phyloP scores from a whole-genome alignment of 64 coral and sea anemone species.

The Exaiptasia diaphana region DNA sequence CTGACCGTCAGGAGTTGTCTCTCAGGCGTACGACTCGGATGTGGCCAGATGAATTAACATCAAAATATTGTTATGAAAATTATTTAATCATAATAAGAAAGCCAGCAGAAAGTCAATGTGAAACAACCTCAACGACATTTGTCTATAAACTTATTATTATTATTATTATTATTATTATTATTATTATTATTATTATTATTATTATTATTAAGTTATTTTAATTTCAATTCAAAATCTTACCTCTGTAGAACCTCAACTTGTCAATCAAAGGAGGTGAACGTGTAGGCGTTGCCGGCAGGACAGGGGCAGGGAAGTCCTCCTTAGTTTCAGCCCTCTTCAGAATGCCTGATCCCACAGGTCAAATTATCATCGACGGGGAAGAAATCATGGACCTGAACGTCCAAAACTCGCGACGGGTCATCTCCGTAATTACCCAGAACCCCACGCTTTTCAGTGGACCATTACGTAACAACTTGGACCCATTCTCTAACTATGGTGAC shows the following conservation, averaged over 20 bases:
- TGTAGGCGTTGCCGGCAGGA: slow-evolving; percentile 76
- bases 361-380: slow-evolving; percentile 65
- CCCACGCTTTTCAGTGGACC: slow-evolving; percentile 85
- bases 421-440: slow-evolving; percentile 89
- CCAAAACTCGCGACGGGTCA: slow-evolving; percentile 79
- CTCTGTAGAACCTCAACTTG: slow-evolving; percentile 70
- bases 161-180: too few species aligned
- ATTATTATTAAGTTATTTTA: too few species aligned
- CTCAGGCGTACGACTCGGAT: too few species aligned
- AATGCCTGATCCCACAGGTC: slow-evolving; percentile 78
- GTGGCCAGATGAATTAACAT: too few species aligned
- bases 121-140: too few species aligned
- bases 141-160: too few species aligned
- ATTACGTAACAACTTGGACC: slow-evolving; percentile 76
- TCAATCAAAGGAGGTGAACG: slow-evolving; percentile 65
- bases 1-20: too few species aligned
- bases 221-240: too few species aligned
- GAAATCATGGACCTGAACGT: slow-evolving; percentile 61
- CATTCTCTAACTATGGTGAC: slow-evolving; percentile 72
- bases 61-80: too few species aligned
- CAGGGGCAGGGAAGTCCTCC: slow-evolving; percentile 88
- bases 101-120: too few species aligned
- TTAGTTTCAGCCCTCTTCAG: slow-evolving; percentile 78
- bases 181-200: too few species aligned
- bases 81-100: too few species aligned